Evolutionary conservation across 2,113 vertebrate genomes (phyloP), one percentile per base, ranked within the genome.

Genomic region (Sterrhoptilus dennistouni): DNA sequence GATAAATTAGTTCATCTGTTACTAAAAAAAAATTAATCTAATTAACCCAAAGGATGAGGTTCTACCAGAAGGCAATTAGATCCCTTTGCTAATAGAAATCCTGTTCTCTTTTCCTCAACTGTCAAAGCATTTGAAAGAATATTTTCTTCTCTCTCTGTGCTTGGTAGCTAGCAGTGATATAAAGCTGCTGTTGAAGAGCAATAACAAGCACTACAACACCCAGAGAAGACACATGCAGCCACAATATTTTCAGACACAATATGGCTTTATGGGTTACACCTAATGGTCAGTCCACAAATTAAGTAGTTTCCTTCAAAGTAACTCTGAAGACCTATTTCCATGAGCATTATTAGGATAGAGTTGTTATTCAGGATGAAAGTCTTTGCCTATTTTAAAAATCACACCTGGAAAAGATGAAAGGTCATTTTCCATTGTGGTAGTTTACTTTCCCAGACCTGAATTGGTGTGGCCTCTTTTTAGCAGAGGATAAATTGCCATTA

Each of bases 381-480:
- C 18, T 84, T 70, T n/a, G 47, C 36, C 45, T 69, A 9, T 65
- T 77, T 57, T 18, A 50, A 85, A 92, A 90, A 66, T 83, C 33
- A 61, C 33, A 66, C 15, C 18, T 83, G 59, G 47, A 25, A 78
- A 96, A 95, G 84, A 95, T 90, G 78, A 91, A 91, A 94, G 54
- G 35, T 93, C 35, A 61, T 50, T 87, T 93, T 94, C 50, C 49
- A 77, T 47, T 45, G 38, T 27, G 25, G 74, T 29, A 36, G 36
- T 80, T 90, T 90, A 72, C 38, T 38, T 87, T 95, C 83, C 65
- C 87, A 95, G 89, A 83, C 50, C 28, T 69, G 40, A 89, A 94
- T 2, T 76, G 66, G 45, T 61, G 63, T 57, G 45, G 54, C 38
- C 61, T 79, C 61, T 80, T 70, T 57, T 76, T 33, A 57, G 70